A percentile compares a stretch with the other conserved stretches of the same genome.
Conservation (phyloP, 2,888 invertebrate genomes). For the Latrodectus elegans region DNA sequence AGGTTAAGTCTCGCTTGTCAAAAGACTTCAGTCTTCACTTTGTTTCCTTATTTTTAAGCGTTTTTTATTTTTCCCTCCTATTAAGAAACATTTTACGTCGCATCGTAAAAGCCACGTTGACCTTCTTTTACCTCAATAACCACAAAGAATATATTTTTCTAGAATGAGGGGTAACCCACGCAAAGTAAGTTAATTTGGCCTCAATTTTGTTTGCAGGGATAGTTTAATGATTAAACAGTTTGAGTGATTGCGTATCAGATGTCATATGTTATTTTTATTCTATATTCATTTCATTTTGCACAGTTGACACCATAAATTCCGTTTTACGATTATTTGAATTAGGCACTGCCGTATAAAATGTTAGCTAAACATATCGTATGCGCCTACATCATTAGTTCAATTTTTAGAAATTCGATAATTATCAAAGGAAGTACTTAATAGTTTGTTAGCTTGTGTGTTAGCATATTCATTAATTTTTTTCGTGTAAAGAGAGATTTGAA, state of each 20-base stretch:
- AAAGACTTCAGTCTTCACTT: not conserved
- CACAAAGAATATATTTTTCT: conserved; percentile 41
- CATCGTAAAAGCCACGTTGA: conserved; percentile 43
- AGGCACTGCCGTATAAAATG: too few species aligned
- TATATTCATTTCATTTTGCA: too few species aligned
- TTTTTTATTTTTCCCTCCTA: not conserved
- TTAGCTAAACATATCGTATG: too few species aligned
- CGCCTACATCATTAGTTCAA: too few species aligned
- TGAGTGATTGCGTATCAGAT: not conserved
- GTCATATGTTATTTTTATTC: not conserved
- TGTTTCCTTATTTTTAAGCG: not conserved
- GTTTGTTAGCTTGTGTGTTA: too few species aligned
- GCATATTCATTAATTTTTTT: too few species aligned
- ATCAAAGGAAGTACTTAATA: too few species aligned
- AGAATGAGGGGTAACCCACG: conserved; percentile 36
- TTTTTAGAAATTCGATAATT: too few species aligned
- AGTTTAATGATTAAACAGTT: not conserved
- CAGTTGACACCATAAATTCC: too few species aligned
- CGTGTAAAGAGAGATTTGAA: too few species aligned
- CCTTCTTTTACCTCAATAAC: conserved; percentile 37
- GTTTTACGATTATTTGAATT: too few species aligned
- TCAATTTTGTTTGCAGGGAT: conserved; percentile 42
- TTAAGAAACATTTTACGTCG: conserved; percentile 16
- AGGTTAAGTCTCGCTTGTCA: conserved; percentile 5
- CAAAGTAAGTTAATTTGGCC: conserved; percentile 48